These are phyloP conservation scores for Eurystomus glaucurus DNA, from an alignment of 2,797 vertebrate species.

Conservation along the genomic window DNA sequence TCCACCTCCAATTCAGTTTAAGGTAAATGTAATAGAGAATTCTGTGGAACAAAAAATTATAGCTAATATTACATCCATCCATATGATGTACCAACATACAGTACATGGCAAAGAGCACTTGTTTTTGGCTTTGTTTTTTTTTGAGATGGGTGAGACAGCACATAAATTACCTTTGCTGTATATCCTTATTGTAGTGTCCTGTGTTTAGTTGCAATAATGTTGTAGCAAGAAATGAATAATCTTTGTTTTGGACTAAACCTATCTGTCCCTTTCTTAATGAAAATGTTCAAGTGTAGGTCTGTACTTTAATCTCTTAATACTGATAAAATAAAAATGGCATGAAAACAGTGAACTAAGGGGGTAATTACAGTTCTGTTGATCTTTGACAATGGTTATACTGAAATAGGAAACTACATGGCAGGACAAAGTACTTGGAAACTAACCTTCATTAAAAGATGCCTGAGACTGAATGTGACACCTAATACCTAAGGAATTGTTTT, in stretches of 20 bases:
- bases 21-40: not conserved
- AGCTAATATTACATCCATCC: not conserved
- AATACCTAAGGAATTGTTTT: not conserved
- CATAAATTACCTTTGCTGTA: not conserved
- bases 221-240: not conserved
- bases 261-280: not conserved
- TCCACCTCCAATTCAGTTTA: not conserved
- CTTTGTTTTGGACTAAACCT: not conserved
- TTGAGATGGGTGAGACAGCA: not conserved
- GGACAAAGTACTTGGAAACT: not conserved
- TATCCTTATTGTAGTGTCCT: not conserved
- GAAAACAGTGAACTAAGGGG: not conserved
- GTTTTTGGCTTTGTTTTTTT: not conserved
- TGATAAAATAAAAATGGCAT: not conserved
- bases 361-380: not conserved
- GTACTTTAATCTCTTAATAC: not conserved
- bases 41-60: not conserved
- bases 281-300: not conserved
- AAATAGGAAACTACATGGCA: not conserved
- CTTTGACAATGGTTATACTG: not conserved
- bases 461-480: not conserved
- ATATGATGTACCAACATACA: rapidly evolving
- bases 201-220: not conserved
- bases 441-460: not conserved
- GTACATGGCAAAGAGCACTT: rapidly evolving